Conservation (phyloP, 2,113 vertebrate genomes). For the Naja naja region DNA sequence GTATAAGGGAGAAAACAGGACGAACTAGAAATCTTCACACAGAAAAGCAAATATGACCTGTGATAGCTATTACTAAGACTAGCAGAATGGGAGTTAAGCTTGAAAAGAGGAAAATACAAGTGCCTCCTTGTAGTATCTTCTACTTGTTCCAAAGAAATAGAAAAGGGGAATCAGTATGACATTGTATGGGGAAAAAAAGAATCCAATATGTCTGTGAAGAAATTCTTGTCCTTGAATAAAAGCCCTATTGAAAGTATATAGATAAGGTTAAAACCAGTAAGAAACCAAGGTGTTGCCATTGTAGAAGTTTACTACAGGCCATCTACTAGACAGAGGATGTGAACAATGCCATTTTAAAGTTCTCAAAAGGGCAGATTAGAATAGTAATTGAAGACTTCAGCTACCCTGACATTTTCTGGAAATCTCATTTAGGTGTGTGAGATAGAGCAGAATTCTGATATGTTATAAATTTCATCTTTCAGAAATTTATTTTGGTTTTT, state of each 20-base stretch:
- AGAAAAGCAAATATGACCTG: background rate
- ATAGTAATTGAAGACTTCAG: background rate
- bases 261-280: background rate
- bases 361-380: background rate
- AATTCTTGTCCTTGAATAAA: background rate
- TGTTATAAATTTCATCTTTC: background rate
- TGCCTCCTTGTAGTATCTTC: background rate
- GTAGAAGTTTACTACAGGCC: background rate
- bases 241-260: background rate
- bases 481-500: background rate
- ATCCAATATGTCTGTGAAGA: background rate
- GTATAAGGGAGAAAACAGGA: background rate
- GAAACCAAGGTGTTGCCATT: background rate
- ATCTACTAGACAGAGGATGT: background rate
- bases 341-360: background rate
- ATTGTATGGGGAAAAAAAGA: background rate
- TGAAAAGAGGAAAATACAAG: background rate
- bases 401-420: background rate
- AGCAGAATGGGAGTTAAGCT: background rate
- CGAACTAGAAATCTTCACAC: background rate
- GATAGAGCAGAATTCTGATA: background rate
- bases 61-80: background rate
- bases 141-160: background rate
- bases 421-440: background rate
- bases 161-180: background rate